These are phyloP conservation scores for Invenusta paracnida DNA, from an alignment of 2,888 invertebrate genomes.

Conservation along the genomic window DNA sequence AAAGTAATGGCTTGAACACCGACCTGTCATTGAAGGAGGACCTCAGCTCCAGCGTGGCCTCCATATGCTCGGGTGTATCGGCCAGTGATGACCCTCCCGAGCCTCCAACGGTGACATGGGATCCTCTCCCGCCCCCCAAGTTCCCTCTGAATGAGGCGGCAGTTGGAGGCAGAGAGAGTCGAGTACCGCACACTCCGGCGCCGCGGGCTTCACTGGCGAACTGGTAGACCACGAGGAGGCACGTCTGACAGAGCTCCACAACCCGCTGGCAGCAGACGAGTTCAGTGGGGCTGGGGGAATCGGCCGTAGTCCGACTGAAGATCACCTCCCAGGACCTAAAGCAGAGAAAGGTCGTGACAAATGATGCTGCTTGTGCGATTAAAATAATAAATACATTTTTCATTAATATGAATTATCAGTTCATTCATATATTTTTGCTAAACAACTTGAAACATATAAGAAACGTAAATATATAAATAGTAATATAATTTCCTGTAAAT, in stretches of 20 bases:
- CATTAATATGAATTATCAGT: too few species aligned
- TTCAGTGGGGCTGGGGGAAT: conserved; percentile 53
- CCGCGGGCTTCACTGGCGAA: conserved; percentile 53
- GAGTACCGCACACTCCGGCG: not conserved
- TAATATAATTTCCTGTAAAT: too few species aligned
- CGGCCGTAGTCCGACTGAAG: conserved; percentile 57
- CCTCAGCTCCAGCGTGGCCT: too few species aligned
- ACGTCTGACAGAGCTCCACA: conserved; percentile 59
- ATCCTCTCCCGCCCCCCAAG: not conserved
- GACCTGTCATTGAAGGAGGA: too few species aligned
- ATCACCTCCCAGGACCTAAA: conserved; percentile 59
- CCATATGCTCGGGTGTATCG: not conserved
- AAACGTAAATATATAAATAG: too few species aligned
- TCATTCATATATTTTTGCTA: too few species aligned
- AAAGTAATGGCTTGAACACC: too few species aligned
- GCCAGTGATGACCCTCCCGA: not conserved
- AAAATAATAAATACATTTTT: too few species aligned
- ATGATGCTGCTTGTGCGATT: too few species aligned
- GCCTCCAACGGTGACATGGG: too few species aligned
- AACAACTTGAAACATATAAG: too few species aligned
- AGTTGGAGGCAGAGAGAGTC: not conserved
- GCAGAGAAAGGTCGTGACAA: too few species aligned
- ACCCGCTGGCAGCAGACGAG: conserved; percentile 58
- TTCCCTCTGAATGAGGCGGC: not conserved
- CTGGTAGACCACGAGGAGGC: conserved; percentile 59